Base-by-base conservation (phyloP, 2,113 vertebrate species). In the Poecile atricapillus region DNA sequence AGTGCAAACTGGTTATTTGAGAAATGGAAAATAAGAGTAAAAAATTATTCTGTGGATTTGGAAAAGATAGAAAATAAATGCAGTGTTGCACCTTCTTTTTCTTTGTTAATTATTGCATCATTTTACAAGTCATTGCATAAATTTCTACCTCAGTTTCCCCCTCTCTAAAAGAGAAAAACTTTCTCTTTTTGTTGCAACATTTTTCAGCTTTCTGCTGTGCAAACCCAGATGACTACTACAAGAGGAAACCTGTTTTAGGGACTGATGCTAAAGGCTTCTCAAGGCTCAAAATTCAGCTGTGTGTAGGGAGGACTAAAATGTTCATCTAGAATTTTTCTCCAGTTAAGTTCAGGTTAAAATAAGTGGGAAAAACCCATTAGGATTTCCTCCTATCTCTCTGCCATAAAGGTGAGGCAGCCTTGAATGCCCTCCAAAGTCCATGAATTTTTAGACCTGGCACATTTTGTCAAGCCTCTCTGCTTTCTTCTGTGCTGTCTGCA, bases 361-460 rank as follows among this genome's bases (percentile, higher is more conserved):
- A 59, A 55, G 5, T 30, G 2, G 23, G 13, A 5, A 79, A 37
- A 76, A 4, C 9, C 30, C 5, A 1, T 22, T 46, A 76, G 19
- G 31, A 43, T 55, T 75, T 83, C n/a, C 35, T 71, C 18, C 9
- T n/a, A 43, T 10, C 0, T 0, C 73, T 78, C 21, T 81, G 7
- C 37, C 30, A 23, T 8, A 43, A 25, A 28, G 7, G 8, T 63
- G 23, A 28, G 4, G 6, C 20, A 53, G 0, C 16, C 37, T 20
- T 56, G 14, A 62, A 15, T 16, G 7, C 7, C 2, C 0, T 85
- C 19, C 31, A 5, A 33, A 44, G 3, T 2, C 33, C 1, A 1
- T 4, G 14, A 46, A 43, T 47, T 8, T 70, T 84, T 59, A 39
- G 20, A 67, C 2, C 1, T 24, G 11, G 7, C 15, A 37, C 2